These are phyloP conservation scores for Hydra vulgaris DNA, from an alignment of 30 jellyfish, hydroid and myxozoan species.

Conservation along the genomic window DNA sequence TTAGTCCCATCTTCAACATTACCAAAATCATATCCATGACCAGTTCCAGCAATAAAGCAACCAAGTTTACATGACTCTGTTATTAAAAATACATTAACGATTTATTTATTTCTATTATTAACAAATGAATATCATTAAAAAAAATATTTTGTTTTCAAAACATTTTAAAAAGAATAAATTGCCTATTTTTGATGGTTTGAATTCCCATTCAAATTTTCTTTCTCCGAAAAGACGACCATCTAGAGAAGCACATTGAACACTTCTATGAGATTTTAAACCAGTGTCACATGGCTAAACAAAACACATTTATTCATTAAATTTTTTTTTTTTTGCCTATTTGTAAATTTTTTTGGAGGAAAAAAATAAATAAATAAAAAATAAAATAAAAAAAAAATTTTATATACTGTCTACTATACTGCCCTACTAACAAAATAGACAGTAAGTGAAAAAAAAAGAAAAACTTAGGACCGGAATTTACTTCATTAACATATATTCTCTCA, in stretches of 20 bases:
- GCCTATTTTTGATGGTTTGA: slow-evolving; percentile 94
- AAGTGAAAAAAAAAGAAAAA: no score
- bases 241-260: slow-evolving; percentile 69
- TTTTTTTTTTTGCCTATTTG: neutral
- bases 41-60: slow-evolving; percentile 76
- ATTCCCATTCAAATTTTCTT: slow-evolving; percentile 92
- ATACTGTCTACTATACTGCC: no score
- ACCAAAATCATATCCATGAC: slow-evolving; percentile 96
- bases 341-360: no score
- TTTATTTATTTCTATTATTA: no score
- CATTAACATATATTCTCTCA: no score
- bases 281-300: slow-evolving; percentile 14
- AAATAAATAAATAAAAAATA: neutral
- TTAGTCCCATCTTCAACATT: slow-evolving; percentile 95
- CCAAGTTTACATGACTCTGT: slow-evolving; percentile 91
- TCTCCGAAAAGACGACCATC: slow-evolving; percentile 83
- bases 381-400: neutral
- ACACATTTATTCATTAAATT: neutral
- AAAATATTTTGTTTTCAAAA: neutral
- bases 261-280: slow-evolving; percentile 19
- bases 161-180: slow-evolving; percentile 19
- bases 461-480: no score
- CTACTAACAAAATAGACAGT: no score
- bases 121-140: no score
- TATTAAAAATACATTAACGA: no score